Evolutionary conservation across 1,140 invertebrate species (phyloP), one percentile per base, ranked within the genome.

Genomic region (Glomeris maerens): DNA sequence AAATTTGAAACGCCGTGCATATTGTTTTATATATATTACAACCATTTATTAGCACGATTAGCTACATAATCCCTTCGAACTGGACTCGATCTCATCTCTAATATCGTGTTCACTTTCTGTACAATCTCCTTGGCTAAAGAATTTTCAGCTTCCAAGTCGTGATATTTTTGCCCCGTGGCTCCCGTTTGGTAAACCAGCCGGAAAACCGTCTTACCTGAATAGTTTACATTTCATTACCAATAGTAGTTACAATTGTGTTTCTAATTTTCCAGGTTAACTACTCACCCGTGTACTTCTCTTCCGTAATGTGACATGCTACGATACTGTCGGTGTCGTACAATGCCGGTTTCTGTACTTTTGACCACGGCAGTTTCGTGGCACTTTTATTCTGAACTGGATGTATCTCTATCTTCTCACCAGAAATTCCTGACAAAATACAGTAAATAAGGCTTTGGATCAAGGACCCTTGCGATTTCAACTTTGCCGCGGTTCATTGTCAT

Each of bases 321-420:
- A 94, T 78, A 38, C 74, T 75, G 57, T 92, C 86, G 59, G 90
- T 87, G 56, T 81, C 78, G 66, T 87, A 81, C 53, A 80, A 78
- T 31, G 83, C 77, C 28, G 85, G 76, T 53, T 76, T 67, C 40
- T 74, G 62, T 74, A 77, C 58, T 71, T 72, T 59, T 73, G 77
- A 75, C 78, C 23, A 27, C 2, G 31, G 83, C 62, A 84, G 78
- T 59, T 79, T 78, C 41, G 79, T 75, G 4, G 64, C 58, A 28
- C 62, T 71, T 65, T 76, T 78, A 69, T 73, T 74, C 59, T 70
- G 72, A 14, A 86, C 74, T 1, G 86, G 84, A 66, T 89, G 84
- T 45, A 94, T 86, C 70, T 94, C 89, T 49, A 94, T 80, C 63
- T 86, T 86, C 58, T 93, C 87, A 17, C 85, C 79, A 27, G 86